A percentile compares a stretch with the other conserved stretches of the same genome.
phyloP scores from a whole-genome alignment of 2,113 vertebrate species.

The Tor tambroides region DNA sequence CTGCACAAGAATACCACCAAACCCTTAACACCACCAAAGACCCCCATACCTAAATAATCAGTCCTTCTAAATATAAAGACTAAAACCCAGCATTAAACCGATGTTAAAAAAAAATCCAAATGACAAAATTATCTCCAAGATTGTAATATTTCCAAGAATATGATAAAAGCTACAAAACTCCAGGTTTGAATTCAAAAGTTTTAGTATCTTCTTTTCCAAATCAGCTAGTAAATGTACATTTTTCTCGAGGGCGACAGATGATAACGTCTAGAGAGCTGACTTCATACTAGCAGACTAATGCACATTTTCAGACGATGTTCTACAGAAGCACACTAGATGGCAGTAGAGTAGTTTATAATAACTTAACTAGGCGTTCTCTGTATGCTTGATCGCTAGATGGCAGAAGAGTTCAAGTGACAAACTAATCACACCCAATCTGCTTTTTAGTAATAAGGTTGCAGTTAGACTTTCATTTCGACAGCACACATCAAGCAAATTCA shows the following conservation, averaged over 20 bases:
- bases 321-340: constrained; percentile 62
- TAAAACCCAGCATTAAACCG: background rate
- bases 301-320: background rate
- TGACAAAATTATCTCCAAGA: background rate
- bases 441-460: constrained; percentile 45
- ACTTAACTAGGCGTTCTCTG: background rate
- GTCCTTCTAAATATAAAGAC: background rate
- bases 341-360: constrained; percentile 55
- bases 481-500: constrained; percentile 57
- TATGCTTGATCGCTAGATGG: constrained; percentile 43
- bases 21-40: background rate
- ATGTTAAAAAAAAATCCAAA: background rate
- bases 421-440: constrained; percentile 21
- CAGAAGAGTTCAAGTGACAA: background rate
- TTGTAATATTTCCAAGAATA: background rate
- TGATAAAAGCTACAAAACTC: background rate
- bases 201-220: background rate
- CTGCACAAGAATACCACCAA: background rate
- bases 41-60: background rate
- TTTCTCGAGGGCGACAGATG: background rate
- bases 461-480: constrained; percentile 54
- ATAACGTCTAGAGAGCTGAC: background rate
- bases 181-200: background rate
- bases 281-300: background rate
- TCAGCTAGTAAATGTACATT: background rate